Percentiles rank a stretch among this genome's conserved stretches.
phyloP scores from a whole-genome alignment of 2,888 invertebrate species.

The Leptopterna dolabrata region DNA sequence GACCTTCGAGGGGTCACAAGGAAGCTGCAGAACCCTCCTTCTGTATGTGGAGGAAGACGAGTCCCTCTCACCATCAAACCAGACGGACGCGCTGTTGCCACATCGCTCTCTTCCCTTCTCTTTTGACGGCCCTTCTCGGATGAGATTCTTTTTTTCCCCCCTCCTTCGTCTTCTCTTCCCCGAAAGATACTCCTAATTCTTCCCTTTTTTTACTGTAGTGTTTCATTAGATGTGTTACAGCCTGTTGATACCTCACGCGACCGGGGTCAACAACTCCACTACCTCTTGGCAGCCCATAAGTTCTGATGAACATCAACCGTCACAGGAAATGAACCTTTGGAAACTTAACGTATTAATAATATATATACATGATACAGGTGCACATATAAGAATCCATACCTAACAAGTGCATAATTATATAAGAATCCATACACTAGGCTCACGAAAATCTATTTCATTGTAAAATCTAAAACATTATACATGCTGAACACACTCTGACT shows the following conservation, averaged over 20 bases:
- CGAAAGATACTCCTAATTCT: not conserved
- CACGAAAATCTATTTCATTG: too few relatives aligned
- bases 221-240: not conserved
- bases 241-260: not conserved
- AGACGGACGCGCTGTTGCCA: conserved; percentile 3
- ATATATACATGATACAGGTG: too few relatives aligned
- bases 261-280: not conserved
- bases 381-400: too few relatives aligned
- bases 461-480: too few relatives aligned
- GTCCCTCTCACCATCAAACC: not conserved
- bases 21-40: conserved; percentile 24
- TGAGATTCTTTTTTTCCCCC: not conserved
- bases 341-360: too few relatives aligned
- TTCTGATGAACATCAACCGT: too few relatives aligned
- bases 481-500: too few relatives aligned
- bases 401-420: too few relatives aligned
- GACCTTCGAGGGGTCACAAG: conserved; percentile 10
- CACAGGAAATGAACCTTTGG: too few relatives aligned
- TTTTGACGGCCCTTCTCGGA: conserved; percentile 12
- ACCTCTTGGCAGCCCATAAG: not conserved
- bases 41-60: conserved; percentile 8
- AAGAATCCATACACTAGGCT: too few relatives aligned
- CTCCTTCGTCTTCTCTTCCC: not conserved
- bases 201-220: not conserved
- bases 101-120: conserved; percentile 8